A percentile compares a stretch with the other conserved stretches of the same genome.
phyloP scores from a whole-genome alignment of 2,797 vertebrate species.

The Coccyzus lansbergi region DNA sequence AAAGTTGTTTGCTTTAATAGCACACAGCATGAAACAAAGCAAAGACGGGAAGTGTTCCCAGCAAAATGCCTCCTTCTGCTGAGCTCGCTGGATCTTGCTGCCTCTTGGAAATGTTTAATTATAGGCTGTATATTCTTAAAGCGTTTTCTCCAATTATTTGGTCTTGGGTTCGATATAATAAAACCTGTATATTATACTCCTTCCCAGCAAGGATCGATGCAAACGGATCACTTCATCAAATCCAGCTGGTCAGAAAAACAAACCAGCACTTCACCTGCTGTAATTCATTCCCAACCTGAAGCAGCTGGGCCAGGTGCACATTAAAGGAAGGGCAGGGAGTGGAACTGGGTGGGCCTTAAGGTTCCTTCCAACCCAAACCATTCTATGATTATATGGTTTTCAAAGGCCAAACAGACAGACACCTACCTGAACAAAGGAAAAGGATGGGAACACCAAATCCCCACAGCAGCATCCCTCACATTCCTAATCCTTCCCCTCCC shows the following conservation, averaged over 20 bases:
- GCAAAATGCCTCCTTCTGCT: conserved; percentile 27
- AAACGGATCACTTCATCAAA: neutral
- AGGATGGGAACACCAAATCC: neutral
- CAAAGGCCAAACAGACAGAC: neutral
- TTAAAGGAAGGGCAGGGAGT: neutral
- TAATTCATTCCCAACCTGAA: neutral
- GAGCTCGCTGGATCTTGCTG: neutral
- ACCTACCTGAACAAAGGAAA: accelerated
- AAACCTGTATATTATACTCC: neutral
- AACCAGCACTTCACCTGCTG: neutral
- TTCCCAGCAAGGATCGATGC: neutral
- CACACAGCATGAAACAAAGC: conserved; percentile 32
- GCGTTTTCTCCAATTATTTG: neutral
- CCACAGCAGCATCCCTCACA: accelerated
- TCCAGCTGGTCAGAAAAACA: neutral
- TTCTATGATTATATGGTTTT: too few relatives aligned
- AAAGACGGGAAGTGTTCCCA: neutral
- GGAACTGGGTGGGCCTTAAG: too few relatives aligned
- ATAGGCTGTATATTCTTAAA: neutral
- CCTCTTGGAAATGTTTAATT: conserved; percentile 25
- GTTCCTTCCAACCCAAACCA: too few relatives aligned
- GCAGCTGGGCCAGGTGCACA: neutral
- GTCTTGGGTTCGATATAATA: neutral
- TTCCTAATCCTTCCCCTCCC: neutral
- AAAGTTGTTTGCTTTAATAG: conserved; percentile 34